Base-by-base conservation (phyloP, 2,113 vertebrate genomes). In the Piaya cayana region DNA sequence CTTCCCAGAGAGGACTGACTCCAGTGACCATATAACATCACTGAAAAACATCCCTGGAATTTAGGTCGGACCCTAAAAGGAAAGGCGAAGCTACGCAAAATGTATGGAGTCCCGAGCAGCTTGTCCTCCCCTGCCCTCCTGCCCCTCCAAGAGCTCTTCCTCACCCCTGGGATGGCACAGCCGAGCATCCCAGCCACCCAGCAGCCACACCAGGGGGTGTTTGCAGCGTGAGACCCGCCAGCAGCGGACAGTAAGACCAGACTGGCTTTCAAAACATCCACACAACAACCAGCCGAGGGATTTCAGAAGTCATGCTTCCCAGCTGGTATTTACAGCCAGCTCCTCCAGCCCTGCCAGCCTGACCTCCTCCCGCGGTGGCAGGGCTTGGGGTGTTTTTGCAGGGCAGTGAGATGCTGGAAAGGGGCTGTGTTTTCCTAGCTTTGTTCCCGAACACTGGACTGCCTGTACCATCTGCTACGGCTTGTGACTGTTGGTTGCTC, bases 401-500 rank as follows among this genome's bases (percentile, higher is more conserved):
- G 84, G 91, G 91, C 82, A 62, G 55, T 3, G 1, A 62, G 76
- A 52, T 26, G 43, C 50, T 94, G 91, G 42, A 19, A 39, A 52
- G 79, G 81, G 70, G 58, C 50, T 3, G 84, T 59, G 93, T 69
- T 93, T 15, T 53, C 56, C 84, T 14, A 65, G 36, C 64, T 88
- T 64, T 89, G 78, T 72, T 92, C 86, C 88, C 45, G 0, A 69
- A 25, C 21, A 2, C 69, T 6, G 67, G n/a, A 34, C 76, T 23
- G 59, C 64, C 49, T 45, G 94, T 55, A 55, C 87, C 94, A 74
- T 39, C 78, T n/a, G 86, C 95, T 69, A 22, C 8, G 0, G 59
- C 88, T 93, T 92, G 94, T 95, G 94, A 93, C 92, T 30, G 2
- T 4, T 5, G 12, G 67, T 94, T 97, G 95, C 95, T 95, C 91